Evolutionary conservation across 2,888 invertebrate species (phyloP), one percentile per base, ranked within the genome.

Genomic region (Eupeodes latifasciatus): DNA sequence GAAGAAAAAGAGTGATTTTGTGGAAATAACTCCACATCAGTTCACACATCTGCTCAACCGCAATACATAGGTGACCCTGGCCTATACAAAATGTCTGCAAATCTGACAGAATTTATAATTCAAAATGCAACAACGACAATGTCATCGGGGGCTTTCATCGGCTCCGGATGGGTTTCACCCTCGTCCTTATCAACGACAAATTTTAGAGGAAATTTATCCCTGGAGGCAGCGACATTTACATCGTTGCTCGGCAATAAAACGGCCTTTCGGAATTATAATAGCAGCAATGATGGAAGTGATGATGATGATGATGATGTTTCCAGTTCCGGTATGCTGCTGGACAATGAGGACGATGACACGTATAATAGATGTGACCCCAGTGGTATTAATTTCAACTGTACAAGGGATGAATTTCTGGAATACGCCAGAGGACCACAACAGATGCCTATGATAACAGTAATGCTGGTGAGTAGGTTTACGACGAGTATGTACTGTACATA

Each of bases 351-450:
- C 10, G 66, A 76, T 40, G 79, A 80, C 51, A 91, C 91, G 9
- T 94, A 95, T 49, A 94, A 95, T 91, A 94, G 93, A 4, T 94
- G 94, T 90, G 89, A 93, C 40, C 93, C 93, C 0, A 90, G n/a
- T 11, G 72, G 59, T 14, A 74, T 36, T 11, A 40, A 91, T 55
- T 94, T 95, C 91, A 95, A 96, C 91, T 95, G 96, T 90, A 94
- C 94, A 7, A 94, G 95, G 85, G 94, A 95, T n/a, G 95, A 95
- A 89, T 96, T 95, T 93, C 92, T 96, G 55, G 93, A 94, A 91
- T 93, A 92, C 87, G 92, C 94, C 90, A 94, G 96, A 92, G 97
- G 96, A 0, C 96, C 96, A 0, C 94, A 95, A 67, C 94, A 95
- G 61, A 92, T 96, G 81, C 95, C 96, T 0, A 91, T 95, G 44